Conservation (phyloP, 2,797 vertebrate genomes). For the Caiman crocodilus region DNA sequence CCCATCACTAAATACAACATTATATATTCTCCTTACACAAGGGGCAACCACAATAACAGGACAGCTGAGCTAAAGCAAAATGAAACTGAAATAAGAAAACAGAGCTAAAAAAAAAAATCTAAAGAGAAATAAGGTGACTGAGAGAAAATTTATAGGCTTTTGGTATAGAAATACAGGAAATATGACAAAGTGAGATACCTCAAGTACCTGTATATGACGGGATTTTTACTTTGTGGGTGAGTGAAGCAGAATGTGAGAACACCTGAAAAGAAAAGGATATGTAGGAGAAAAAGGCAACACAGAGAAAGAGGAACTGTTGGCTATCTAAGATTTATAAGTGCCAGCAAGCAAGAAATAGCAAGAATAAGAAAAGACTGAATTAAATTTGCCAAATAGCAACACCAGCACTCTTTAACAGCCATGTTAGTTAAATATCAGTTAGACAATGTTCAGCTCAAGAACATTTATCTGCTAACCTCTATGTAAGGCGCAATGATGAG, state of each 20-base stretch:
- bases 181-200: background rate
- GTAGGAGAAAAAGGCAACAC: background rate
- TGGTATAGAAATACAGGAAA: background rate
- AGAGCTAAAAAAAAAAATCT: background rate
- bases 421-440: background rate
- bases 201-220: background rate
- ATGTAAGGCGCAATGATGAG: background rate
- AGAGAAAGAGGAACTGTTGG: conserved; percentile 6
- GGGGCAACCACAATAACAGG: background rate
- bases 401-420: background rate
- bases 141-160: background rate
- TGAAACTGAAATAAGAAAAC: conserved; percentile 34
- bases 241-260: conserved; percentile 23
- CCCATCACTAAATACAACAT: conserved; percentile 56
- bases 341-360: background rate
- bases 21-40: conserved; percentile 11
- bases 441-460: background rate
- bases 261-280: conserved; percentile 1
- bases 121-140: background rate
- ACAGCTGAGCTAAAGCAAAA: conserved; percentile 12
- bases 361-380: background rate
- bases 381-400: conserved; percentile 7
- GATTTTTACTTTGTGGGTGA: conserved; percentile 36
- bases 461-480: background rate
- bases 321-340: background rate